Evolutionary conservation across 2,113 vertebrate genomes (phyloP).

Genomic region (Aegithalos caudatus): DNA sequence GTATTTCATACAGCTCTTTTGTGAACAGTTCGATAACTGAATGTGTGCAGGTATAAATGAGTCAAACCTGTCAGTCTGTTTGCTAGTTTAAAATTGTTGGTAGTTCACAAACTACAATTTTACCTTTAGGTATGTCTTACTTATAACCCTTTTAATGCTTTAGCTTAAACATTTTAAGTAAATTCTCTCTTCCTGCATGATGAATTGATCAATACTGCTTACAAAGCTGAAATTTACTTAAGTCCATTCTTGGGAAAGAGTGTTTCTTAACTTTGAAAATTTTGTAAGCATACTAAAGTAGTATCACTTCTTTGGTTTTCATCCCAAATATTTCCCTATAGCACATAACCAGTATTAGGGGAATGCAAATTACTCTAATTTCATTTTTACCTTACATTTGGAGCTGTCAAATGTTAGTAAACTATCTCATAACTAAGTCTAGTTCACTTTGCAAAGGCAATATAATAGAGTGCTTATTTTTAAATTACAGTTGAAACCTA

Average conservation of each 20-base stretch:
- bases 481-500: constrained; percentile 30
- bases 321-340: background rate
- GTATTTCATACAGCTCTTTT: background rate
- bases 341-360: background rate
- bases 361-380: background rate
- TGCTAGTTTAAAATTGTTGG: background rate
- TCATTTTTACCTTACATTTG: background rate
- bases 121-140: background rate
- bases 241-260: background rate
- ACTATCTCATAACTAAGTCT: constrained; percentile 8
- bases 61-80: background rate
- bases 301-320: background rate
- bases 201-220: background rate
- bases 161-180: background rate
- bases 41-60: background rate
- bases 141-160: background rate
- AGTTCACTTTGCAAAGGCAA: constrained; percentile 9
- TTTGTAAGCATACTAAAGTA: background rate
- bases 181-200: background rate
- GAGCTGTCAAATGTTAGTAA: background rate
- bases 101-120: background rate
- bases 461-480: constrained; percentile 22
- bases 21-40: background rate
- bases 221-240: background rate
- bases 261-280: background rate